Evolutionary conservation across 2,797 vertebrate genomes (phyloP).

Genomic region (Vireo griseus): DNA sequence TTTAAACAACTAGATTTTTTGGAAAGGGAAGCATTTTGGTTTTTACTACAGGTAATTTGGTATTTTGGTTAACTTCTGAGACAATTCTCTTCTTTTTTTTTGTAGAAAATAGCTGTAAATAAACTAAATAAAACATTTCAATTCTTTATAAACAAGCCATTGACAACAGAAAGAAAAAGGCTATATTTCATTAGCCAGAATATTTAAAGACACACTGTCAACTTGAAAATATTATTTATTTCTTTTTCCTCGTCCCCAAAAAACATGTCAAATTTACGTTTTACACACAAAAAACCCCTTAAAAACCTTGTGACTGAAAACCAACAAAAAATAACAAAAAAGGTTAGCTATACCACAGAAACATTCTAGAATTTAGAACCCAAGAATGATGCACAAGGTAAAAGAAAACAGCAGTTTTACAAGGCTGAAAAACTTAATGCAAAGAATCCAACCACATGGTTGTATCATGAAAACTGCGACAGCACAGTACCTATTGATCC

Average conservation of each 20-base stretch:
- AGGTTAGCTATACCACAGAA: background rate
- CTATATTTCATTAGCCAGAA: background rate
- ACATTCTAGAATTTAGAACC: background rate
- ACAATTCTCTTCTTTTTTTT: conserved; percentile 23
- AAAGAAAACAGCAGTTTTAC: background rate
- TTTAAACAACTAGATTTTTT: background rate
- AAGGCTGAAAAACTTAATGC: background rate
- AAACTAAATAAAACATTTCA: conserved; percentile 61
- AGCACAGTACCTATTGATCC: background rate
- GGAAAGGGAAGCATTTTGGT: background rate
- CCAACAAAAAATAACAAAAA: background rate
- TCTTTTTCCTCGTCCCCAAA: background rate
- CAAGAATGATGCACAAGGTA: background rate
- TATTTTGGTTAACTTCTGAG: conserved; percentile 46
- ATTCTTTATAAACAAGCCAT: background rate
- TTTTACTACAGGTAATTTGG: background rate
- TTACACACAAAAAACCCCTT: accelerated
- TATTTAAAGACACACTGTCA: conserved; percentile 1
- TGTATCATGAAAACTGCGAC: background rate
- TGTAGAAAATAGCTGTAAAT: conserved; percentile 60
- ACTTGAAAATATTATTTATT: background rate
- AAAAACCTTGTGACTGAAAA: background rate
- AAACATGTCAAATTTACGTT: background rate
- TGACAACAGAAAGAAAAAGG: conserved; percentile 7
- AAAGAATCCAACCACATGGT: background rate